phyloP scores from a whole-genome alignment of 2,888 invertebrate species.

The Myathropa florea region DNA sequence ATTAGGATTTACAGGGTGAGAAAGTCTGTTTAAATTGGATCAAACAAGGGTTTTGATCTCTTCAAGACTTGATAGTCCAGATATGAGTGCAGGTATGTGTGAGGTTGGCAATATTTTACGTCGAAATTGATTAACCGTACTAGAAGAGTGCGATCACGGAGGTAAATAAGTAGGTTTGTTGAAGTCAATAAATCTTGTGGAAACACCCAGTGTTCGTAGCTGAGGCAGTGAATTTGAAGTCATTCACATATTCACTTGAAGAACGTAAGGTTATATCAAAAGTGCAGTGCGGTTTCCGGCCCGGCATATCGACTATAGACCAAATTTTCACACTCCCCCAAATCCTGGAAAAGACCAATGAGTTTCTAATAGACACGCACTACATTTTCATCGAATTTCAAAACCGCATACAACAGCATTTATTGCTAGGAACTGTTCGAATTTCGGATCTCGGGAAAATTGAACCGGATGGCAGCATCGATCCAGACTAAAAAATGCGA shows the following conservation, averaged over 20 bases:
- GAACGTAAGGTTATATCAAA: neutral
- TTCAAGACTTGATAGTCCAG: no score
- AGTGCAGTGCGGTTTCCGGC: no score
- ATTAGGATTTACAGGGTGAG: slow-evolving; percentile 57
- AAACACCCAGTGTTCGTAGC: neutral
- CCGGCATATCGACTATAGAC: no score
- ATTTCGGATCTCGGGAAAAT: no score
- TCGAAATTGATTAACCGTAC: neutral
- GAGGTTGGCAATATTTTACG: neutral
- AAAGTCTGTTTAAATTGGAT: slow-evolving; percentile 30
- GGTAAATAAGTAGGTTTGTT: neutral
- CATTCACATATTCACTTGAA: neutral
- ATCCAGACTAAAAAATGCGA: no score
- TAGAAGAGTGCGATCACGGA: neutral
- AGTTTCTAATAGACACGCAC: no score
- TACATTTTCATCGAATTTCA: no score
- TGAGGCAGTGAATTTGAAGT: neutral
- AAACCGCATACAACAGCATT: no score
- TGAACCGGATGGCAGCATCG: no score
- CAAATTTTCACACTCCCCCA: no score
- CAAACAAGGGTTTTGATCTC: slow-evolving; percentile 17
- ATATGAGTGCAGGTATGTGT: neutral
- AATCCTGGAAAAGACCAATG: no score
- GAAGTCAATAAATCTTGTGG: neutral
- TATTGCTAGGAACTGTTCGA: no score